Percentiles rank a stretch among this genome's conserved stretches.
phyloP scores from a whole-genome alignment of 2,113 vertebrate genomes.

The Chauna torquata region DNA sequence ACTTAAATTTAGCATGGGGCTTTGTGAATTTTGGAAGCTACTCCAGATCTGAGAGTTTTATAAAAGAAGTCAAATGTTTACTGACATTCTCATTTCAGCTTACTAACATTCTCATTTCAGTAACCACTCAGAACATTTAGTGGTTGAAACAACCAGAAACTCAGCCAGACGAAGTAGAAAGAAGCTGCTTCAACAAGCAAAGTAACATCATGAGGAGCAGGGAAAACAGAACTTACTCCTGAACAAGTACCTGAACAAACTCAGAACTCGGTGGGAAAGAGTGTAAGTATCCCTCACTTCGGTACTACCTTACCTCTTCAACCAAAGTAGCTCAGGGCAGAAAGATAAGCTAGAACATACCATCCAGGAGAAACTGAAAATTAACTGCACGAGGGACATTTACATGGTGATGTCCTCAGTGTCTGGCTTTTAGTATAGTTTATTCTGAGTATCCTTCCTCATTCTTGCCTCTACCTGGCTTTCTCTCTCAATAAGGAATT shows the following conservation, averaged over 20 bases:
- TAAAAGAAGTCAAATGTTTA: not conserved
- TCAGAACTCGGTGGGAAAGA: not conserved
- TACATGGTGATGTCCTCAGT: accelerated
- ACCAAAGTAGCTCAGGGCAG: not conserved
- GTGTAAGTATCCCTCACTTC: not conserved
- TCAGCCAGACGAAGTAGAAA: not conserved
- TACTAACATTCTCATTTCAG: not conserved
- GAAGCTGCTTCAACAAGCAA: not conserved
- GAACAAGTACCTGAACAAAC: not conserved
- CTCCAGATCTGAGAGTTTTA: not conserved
- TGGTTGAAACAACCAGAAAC: not conserved
- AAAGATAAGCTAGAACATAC: not conserved
- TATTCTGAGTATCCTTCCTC: not conserved
- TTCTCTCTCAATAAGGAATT: not conserved
- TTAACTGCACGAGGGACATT: not conserved
- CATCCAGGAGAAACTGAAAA: not conserved
- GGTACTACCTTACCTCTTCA: not conserved
- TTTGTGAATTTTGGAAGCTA: not conserved
- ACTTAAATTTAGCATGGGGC: not conserved
- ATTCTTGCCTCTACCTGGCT: not conserved
- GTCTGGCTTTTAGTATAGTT: not conserved
- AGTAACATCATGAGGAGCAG: not conserved
- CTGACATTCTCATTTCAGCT: not conserved
- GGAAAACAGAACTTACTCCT: not conserved
- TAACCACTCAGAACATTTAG: not conserved